phyloP scores from a whole-genome alignment of 2,888 invertebrate genomes.

The Alentia gelatinosa region DNA sequence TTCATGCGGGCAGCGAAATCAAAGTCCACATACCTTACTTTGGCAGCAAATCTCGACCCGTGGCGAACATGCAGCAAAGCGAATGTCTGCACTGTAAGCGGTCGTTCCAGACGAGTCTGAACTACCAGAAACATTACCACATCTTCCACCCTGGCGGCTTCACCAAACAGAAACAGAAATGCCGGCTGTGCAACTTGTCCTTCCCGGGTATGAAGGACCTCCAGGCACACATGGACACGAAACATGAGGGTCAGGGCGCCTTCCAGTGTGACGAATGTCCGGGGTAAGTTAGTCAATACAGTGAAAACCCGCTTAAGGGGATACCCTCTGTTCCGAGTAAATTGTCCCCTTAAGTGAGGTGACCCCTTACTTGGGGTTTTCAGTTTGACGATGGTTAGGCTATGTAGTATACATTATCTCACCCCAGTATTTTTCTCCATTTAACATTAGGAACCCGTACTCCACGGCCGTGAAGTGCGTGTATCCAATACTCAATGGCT shows the following conservation, averaged over 20 bases:
- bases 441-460: too few relatives aligned
- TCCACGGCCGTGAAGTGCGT: too few relatives aligned
- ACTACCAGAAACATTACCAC: conserved; percentile 54
- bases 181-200: conserved; percentile 25
- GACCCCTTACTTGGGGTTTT: too few relatives aligned
- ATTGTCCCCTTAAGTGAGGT: not conserved
- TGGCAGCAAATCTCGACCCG: conserved; percentile 30
- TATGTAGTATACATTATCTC: too few relatives aligned
- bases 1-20: not conserved
- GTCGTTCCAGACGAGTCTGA: not conserved
- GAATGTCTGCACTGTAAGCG: conserved; percentile 45
- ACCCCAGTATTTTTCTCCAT: too few relatives aligned
- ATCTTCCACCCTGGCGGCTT: conserved; percentile 53
- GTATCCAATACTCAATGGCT: too few relatives aligned
- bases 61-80: not conserved
- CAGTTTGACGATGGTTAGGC: too few relatives aligned
- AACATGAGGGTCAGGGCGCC: conserved; percentile 48
- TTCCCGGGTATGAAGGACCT: conserved; percentile 36
- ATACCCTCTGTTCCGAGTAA: too few relatives aligned
- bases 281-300: too few relatives aligned
- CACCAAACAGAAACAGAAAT: conserved; percentile 46
- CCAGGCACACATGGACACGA: not conserved
- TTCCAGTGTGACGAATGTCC: conserved; percentile 41
- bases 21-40: conserved; percentile 41
- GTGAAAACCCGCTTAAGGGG: too few relatives aligned